phyloP scores from a whole-genome alignment of 2,797 vertebrate genomes.

The Diplodus puntazzo region DNA sequence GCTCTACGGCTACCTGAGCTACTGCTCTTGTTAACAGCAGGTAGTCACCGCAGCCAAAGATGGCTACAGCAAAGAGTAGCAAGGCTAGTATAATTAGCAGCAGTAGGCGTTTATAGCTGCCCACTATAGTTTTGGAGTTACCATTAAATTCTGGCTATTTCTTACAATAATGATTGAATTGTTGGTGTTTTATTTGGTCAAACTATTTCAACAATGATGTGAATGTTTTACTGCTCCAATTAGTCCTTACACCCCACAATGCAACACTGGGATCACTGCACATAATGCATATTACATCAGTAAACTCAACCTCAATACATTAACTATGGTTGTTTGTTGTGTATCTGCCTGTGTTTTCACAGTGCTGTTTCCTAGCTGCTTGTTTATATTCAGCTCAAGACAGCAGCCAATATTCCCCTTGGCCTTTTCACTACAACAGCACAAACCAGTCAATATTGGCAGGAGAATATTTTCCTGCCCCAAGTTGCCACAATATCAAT shows the following conservation, averaged over 20 bases:
- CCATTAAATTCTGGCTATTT: too few relatives aligned
- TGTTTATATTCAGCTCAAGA: slow-evolving; percentile 72
- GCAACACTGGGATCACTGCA: slow-evolving; percentile 49
- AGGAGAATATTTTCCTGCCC: slow-evolving; percentile 77
- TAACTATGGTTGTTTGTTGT: slow-evolving; percentile 69
- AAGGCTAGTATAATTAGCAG: too few relatives aligned
- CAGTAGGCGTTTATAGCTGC: too few relatives aligned
- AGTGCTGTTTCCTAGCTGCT: slow-evolving; percentile 59
- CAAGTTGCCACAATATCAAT: slow-evolving; percentile 77
- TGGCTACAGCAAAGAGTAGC: too few relatives aligned
- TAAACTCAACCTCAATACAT: slow-evolving; percentile 52
- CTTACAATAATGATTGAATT: slow-evolving; percentile 35
- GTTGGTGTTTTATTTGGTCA: slow-evolving; percentile 34
- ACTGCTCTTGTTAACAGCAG: too few relatives aligned
- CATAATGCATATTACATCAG: slow-evolving; percentile 70
- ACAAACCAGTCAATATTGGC: slow-evolving; percentile 80
- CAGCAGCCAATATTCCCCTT: slow-evolving; percentile 76
- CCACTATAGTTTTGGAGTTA: too few relatives aligned
- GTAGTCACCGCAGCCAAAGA: too few relatives aligned
- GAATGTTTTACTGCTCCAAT: slow-evolving; percentile 26
- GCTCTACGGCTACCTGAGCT: too few relatives aligned
- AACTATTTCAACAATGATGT: slow-evolving; percentile 32
- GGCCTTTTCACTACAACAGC: slow-evolving; percentile 75
- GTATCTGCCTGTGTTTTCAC: slow-evolving; percentile 61
- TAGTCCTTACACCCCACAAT: slow-evolving; percentile 29